Percentiles rank a stretch among this genome's conserved stretches.
These are phyloP conservation scores for Condylura cristata DNA, from an alignment of 2,113 vertebrate species.

Conservation along the genomic window DNA sequence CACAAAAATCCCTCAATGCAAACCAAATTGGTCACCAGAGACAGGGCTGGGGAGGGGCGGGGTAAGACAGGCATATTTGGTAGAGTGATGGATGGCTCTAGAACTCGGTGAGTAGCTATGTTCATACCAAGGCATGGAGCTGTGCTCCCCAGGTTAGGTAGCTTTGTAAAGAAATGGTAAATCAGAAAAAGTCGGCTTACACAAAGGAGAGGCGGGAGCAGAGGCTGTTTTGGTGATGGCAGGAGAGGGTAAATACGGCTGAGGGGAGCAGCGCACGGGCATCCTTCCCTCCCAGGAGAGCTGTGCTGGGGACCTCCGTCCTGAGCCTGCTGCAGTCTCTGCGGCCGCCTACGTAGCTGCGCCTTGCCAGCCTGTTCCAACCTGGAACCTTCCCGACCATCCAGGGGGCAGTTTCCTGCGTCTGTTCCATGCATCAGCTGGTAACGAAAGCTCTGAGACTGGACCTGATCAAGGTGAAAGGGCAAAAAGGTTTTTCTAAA, in stretches of 20 bases:
- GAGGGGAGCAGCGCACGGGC: neutral
- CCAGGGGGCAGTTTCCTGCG: neutral
- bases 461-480: neutral
- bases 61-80: too few species aligned
- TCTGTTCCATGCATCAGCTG: neutral
- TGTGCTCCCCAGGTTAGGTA: too few species aligned
- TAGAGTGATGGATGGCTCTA: too few species aligned
- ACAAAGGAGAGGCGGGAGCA: fast-evolving
- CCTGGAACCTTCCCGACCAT: neutral
- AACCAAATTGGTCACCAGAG: too few species aligned
- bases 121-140: too few species aligned
- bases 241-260: neutral
- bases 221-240: neutral
- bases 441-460: neutral
- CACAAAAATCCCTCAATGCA: too few species aligned
- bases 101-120: too few species aligned
- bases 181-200: too few species aligned
- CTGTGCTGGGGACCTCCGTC: neutral
- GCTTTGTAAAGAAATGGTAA: too few species aligned
- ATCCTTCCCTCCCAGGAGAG: neutral
- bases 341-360: neutral
- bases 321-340: neutral
- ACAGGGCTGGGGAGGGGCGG: too few species aligned
- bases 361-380: neutral
- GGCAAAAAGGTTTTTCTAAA: neutral